Evolutionary conservation across 2,797 vertebrate genomes (phyloP).

Genomic region (Ceryle rudis): DNA sequence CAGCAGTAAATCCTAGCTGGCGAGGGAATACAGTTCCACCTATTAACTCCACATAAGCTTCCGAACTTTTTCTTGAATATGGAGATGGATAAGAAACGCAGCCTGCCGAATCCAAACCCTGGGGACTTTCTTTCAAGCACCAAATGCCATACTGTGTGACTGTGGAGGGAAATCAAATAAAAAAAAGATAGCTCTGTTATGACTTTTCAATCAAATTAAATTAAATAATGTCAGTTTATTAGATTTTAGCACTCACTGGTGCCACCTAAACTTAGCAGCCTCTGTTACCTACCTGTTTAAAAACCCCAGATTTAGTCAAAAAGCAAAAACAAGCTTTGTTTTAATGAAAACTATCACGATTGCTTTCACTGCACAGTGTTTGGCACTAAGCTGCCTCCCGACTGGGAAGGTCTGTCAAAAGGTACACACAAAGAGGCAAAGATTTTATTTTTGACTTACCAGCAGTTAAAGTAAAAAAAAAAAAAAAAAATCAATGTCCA

Average conservation of each 20-base stretch:
- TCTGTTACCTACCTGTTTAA: background rate
- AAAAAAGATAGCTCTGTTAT: background rate
- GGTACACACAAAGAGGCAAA: background rate
- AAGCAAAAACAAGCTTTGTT: background rate
- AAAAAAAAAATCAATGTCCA: background rate
- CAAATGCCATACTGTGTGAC: background rate
- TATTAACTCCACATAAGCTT: background rate
- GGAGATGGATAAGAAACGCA: background rate
- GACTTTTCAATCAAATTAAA: background rate
- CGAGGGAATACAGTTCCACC: slow-evolving; percentile 1
- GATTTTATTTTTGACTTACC: background rate
- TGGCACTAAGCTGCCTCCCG: background rate
- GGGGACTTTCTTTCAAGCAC: background rate
- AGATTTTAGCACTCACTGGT: background rate
- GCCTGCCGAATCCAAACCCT: background rate
- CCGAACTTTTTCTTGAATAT: background rate
- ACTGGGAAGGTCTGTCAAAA: background rate
- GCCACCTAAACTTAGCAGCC: background rate
- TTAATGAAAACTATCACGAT: background rate
- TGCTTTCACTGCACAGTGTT: background rate
- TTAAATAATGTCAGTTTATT: background rate
- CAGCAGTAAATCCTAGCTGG: slow-evolving; percentile 14
- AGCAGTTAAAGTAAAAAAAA: background rate
- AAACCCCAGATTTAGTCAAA: background rate
- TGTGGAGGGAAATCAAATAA: background rate